Conservation (phyloP, 2,797 vertebrate species). For the Microctenopoma stevenorrisi region DNA sequence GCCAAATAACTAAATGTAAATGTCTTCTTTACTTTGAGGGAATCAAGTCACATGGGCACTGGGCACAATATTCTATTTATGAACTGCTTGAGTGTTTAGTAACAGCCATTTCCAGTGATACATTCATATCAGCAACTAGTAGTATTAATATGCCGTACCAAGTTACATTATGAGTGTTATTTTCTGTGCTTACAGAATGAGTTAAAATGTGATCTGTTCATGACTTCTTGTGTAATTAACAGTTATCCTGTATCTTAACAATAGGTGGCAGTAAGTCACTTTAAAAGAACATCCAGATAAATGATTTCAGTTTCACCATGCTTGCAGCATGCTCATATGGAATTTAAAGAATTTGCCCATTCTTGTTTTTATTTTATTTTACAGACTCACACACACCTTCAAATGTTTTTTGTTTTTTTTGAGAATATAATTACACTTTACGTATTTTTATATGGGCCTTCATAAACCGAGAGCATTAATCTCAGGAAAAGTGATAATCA, state of each 20-base stretch:
- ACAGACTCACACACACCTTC: background rate
- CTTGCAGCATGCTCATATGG: slow-evolving; percentile 16
- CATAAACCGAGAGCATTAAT: background rate
- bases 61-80: background rate
- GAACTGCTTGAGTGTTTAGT: background rate
- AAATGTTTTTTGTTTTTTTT: slow-evolving; percentile 7
- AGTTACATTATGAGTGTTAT: background rate
- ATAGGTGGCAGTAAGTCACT: slow-evolving; percentile 78
- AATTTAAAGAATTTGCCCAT: slow-evolving; percentile 36
- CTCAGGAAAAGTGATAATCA: background rate
- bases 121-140: background rate
- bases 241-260: slow-evolving; percentile 42
- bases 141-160: background rate
- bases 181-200: background rate
- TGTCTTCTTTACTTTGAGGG: background rate
- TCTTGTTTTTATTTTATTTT: slow-evolving; percentile 23
- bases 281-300: slow-evolving; percentile 19
- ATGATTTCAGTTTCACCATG: background rate
- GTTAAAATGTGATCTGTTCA: background rate
- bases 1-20: background rate
- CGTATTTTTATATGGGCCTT: background rate
- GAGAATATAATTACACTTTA: background rate
- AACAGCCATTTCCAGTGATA: background rate
- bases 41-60: background rate
- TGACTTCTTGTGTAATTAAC: slow-evolving; percentile 5